These are phyloP conservation scores for Ptyas mucosa DNA, from an alignment of 2,113 vertebrate species.

Conservation along the genomic window DNA sequence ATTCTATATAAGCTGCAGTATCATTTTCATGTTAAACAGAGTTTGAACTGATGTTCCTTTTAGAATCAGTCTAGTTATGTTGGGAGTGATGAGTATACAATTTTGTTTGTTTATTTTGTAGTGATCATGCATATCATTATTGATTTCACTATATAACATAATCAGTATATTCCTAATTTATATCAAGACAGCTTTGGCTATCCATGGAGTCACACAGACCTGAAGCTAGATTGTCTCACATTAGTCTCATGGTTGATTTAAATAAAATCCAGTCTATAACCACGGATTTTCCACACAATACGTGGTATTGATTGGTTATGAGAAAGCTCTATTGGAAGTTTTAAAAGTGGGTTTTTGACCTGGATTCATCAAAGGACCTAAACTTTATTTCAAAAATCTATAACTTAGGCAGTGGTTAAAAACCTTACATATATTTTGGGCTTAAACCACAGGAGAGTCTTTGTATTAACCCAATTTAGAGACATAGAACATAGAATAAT, in stretches of 20 bases:
- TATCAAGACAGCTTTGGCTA: neutral
- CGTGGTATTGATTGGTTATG: neutral
- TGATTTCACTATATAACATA: conserved; percentile 7
- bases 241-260: neutral
- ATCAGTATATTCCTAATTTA: conserved; percentile 5
- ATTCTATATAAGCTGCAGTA: conserved; percentile 31
- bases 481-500: neutral
- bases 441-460: neutral
- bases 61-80: conserved; percentile 43
- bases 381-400: neutral
- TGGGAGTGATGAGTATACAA: conserved; percentile 38
- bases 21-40: conserved; percentile 24
- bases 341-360: neutral
- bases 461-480: neutral
- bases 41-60: conserved; percentile 47
- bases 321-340: neutral
- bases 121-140: conserved; percentile 36
- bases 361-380: neutral
- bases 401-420: neutral
- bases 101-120: conserved; percentile 50
- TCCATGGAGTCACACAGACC: neutral
- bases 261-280: neutral
- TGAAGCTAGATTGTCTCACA: neutral
- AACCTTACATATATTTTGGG: neutral
- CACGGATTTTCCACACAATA: neutral